Evolutionary conservation across 2,797 vertebrate species (phyloP), one percentile per base, ranked within the genome.

Genomic region (Platyrinchus mystaceus): DNA sequence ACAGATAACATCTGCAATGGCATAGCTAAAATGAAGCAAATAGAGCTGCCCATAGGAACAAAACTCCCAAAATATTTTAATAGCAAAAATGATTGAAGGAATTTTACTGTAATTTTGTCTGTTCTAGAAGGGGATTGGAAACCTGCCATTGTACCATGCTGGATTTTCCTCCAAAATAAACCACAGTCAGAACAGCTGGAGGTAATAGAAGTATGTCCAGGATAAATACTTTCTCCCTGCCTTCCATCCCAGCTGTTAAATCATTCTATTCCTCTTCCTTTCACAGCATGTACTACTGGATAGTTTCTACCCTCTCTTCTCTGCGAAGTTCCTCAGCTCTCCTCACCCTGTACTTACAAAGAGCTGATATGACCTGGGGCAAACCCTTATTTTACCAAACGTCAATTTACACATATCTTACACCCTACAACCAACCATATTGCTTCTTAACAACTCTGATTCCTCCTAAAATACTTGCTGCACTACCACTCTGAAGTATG

Each of bases 91-190:
- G 0, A 52, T 44, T 91, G 47, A 94, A 89, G 62, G 64, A 0
- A 22, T 78, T 84, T 84, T 71, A 47, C 49, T 74, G n/a, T 15
- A 78, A 49, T 41, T 8, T 8, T 82, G 52, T 58, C 62, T 78
- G 43, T 66, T 84, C 75, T 75, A 1, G 64, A 56, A 90, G 32
- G 70, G 55, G 58, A 75, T 4, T 89, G 89, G 82, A 94, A 91
- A 84, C 18, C 32, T 95, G 82, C 62, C 90, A 66, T 41, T 81
- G 32, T 32, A 44, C 71, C 59, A 46, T 47, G 36, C 36, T 39
- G 36, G 32, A 78, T 50, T 95, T 91, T 79, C 13, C 36, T 93
- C 62, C 73, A 89, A 92, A 94, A 86, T 55, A 94, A 95, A 92
- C 36, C 26, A 59, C 36, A 75, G 62, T 34, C 66, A 92, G 62